Evolutionary conservation across 2,888 invertebrate species (phyloP), one percentile per base, ranked within the genome.

Genomic region (Clostera curtula): DNA sequence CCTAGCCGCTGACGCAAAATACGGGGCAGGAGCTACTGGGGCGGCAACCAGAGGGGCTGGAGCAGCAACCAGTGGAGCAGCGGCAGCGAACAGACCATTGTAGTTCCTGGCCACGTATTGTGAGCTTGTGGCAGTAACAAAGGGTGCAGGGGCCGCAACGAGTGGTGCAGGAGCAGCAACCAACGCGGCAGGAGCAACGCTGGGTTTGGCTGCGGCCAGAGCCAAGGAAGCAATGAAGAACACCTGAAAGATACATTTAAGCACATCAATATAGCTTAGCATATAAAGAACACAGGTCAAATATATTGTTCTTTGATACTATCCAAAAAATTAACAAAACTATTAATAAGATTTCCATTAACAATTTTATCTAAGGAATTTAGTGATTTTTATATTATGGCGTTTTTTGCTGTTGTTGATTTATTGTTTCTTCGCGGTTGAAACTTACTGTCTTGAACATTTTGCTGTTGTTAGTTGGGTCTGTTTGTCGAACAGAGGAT

Each of bases 121-220:
- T 6, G 87, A 87, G 65, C 89, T 89, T 48, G 86, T 15, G 1
- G 90, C 87, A 0, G 90, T 89, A n/a, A 89, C 87, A 40, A 87
- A 80, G 5, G 86, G 85, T 1, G 86, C 85, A 1, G 76, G 83
- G 1, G 79, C 77, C 12, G 73, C 83, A 34, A 68, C 68, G n/a
- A 71, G 59, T 5, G 70, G 43, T 1, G 75, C 73, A 3, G 68
- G 49, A 12, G 61, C 59, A 3, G 54, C 43, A 6, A 72, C 59
- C 18, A 66, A 49, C 6, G 75, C 77, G 8, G 86, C 74, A 3
- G 48, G 18, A 5, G 35, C 41, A 10, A 38, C 42, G 19, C 49
- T 49, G 31, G 49, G 49, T 27, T 49, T 49, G 26, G 85, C 86
- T 5, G 87, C 58, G 2, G 85, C 85, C 48, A 76, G 30, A 29